Evolutionary conservation across 2,113 vertebrate genomes (phyloP).

Genomic region (Gallinago media): DNA sequence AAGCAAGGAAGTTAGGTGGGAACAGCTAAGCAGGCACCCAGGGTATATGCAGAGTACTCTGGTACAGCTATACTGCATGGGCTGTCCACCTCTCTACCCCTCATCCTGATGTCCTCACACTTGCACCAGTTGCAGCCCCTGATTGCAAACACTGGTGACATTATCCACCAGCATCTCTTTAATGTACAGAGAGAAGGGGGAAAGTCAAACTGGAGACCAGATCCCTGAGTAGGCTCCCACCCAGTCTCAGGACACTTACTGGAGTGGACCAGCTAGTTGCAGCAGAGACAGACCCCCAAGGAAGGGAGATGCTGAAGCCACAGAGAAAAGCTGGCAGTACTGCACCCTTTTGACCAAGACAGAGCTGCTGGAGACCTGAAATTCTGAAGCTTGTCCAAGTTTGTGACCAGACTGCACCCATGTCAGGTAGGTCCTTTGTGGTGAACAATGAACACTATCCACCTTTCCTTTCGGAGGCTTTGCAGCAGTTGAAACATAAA

Average conservation of each 20-base stretch:
- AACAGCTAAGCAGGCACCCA: background rate
- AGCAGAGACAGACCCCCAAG: background rate
- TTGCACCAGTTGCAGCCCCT: background rate
- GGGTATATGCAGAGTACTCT: background rate
- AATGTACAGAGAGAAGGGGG: fast-evolving
- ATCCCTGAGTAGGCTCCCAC: background rate
- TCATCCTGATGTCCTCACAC: background rate
- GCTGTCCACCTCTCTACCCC: background rate
- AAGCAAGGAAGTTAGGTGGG: background rate
- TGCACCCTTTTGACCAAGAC: background rate
- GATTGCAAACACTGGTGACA: background rate
- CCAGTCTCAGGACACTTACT: background rate
- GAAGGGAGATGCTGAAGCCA: background rate
- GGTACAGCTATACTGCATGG: background rate
- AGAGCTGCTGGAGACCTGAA: background rate
- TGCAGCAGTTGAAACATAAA: background rate
- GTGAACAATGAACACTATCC: background rate
- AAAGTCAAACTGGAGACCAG: background rate
- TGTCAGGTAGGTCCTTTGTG: background rate
- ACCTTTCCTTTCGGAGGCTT: background rate
- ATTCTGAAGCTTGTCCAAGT: background rate
- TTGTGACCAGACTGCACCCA: background rate
- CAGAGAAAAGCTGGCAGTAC: background rate
- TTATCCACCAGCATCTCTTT: background rate
- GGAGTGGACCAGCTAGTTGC: background rate